Conservation (phyloP, 1,140 invertebrate species). For the Aleiodes sp. region DNA sequence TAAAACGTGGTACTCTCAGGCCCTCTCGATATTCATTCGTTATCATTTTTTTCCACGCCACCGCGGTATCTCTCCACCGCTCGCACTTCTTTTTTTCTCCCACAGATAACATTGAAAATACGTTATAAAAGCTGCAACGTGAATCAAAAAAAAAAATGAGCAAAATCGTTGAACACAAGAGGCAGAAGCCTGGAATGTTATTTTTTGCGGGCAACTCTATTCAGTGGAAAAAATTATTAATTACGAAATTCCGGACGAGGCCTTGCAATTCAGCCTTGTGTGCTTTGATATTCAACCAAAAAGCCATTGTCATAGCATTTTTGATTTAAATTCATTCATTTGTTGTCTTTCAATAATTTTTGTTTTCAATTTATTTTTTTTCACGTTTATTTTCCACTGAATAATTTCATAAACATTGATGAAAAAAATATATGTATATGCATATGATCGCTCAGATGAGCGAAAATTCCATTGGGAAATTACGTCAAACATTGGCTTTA, state of each 20-base stretch:
- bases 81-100: background rate
- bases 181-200: conserved; percentile 4
- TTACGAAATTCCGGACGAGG: conserved; percentile 14
- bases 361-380: background rate
- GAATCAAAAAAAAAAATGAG: background rate
- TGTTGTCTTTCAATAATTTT: conserved; percentile 2
- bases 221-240: conserved; percentile 8
- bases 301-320: background rate
- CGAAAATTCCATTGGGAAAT: background rate
- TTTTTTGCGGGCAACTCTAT: conserved; percentile 14
- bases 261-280: background rate
- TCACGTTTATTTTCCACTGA: background rate
- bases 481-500: background rate
- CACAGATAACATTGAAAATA: conserved; percentile 12
- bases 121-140: background rate
- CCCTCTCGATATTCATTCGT: background rate
- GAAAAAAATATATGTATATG: too few species aligned
- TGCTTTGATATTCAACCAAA: conserved; percentile 12
- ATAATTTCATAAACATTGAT: background rate
- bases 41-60: conserved; percentile 11
- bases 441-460: background rate
- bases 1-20: background rate
- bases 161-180: background rate
- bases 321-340: background rate
- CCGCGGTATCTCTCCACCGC: background rate